Conservation (phyloP, 2,888 invertebrate genomes). For the Lottia scabra region DNA sequence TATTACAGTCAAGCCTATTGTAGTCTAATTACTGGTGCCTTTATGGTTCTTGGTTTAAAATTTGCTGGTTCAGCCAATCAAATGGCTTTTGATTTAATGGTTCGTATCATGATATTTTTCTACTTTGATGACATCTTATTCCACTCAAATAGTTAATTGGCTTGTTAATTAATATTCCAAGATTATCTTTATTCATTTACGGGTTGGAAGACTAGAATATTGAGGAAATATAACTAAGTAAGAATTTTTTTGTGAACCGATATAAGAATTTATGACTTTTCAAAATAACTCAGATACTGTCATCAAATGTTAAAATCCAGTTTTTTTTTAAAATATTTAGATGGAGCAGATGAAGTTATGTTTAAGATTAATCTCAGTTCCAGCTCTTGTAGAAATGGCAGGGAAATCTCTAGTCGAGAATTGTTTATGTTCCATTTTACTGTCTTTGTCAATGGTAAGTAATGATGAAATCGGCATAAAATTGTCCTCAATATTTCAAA, state of each 20-base stretch:
- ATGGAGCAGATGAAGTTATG: conserved; percentile 80
- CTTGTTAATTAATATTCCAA: too few relatives aligned
- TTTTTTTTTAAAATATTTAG: conserved; percentile 48
- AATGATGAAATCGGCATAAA: background rate
- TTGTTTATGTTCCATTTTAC: conserved; percentile 84
- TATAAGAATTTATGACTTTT: too few relatives aligned
- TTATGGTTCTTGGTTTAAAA: conserved; percentile 91
- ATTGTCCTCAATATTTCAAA: too few relatives aligned
- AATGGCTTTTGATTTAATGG: conserved; percentile 83
- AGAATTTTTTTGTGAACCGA: too few relatives aligned
- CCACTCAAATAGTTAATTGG: too few relatives aligned
- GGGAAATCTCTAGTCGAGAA: conserved; percentile 92
- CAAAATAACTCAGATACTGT: too few relatives aligned
- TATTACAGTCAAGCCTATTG: conserved; percentile 85
- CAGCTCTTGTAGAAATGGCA: conserved; percentile 83
- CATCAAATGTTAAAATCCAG: too few relatives aligned
- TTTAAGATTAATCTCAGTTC: conserved; percentile 77
- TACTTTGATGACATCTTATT: too few relatives aligned
- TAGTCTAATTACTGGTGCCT: conserved; percentile 94
- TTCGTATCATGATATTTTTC: conserved; percentile 36
- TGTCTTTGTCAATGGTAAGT: conserved; percentile 83
- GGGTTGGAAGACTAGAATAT: too few relatives aligned
- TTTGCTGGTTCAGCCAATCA: conserved; percentile 92
- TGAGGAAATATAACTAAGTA: too few relatives aligned
- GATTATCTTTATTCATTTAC: too few relatives aligned